Evolutionary conservation across 2,797 vertebrate genomes (phyloP).

Genomic region (Cyclura pinguis): DNA sequence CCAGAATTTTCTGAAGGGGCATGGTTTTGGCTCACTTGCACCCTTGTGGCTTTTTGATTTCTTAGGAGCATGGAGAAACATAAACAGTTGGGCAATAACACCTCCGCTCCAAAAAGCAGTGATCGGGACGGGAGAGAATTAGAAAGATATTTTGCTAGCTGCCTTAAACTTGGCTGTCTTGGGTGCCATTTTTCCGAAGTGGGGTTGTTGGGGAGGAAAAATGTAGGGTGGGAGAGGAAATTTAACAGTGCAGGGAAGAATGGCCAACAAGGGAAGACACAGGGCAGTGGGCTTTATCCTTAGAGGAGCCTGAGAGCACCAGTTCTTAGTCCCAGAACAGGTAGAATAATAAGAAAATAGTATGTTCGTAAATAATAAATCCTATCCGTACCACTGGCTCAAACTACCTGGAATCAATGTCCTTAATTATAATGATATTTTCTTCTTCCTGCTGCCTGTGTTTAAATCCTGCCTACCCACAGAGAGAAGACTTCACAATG

Average conservation of each 20-base stretch:
- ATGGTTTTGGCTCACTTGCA: not conserved
- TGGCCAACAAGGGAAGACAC: too few relatives aligned
- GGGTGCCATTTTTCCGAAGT: not conserved
- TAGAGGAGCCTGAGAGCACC: not conserved
- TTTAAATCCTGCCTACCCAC: too few relatives aligned
- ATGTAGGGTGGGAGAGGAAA: not conserved
- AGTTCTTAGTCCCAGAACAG: not conserved
- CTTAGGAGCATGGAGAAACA: not conserved
- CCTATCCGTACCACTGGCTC: too few relatives aligned
- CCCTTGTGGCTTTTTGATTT: constrained; percentile 17
- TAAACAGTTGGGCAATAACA: not conserved
- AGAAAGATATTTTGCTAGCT: too few relatives aligned
- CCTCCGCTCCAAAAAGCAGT: too few relatives aligned
- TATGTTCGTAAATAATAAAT: too few relatives aligned
- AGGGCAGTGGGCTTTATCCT: not conserved
- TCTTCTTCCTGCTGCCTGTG: too few relatives aligned
- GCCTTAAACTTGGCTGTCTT: not conserved
- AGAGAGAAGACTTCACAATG: too few relatives aligned
- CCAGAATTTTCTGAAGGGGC: not conserved
- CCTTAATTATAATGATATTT: too few relatives aligned
- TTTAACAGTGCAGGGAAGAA: not conserved
- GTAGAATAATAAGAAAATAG: not conserved
- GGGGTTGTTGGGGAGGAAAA: too few relatives aligned
- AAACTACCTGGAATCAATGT: too few relatives aligned
- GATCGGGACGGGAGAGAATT: too few relatives aligned